A percentile compares a stretch with the other conserved stretches of the same genome.
Evolutionary conservation across 2,888 invertebrate species (phyloP).

Genomic region (Acleris literana): DNA sequence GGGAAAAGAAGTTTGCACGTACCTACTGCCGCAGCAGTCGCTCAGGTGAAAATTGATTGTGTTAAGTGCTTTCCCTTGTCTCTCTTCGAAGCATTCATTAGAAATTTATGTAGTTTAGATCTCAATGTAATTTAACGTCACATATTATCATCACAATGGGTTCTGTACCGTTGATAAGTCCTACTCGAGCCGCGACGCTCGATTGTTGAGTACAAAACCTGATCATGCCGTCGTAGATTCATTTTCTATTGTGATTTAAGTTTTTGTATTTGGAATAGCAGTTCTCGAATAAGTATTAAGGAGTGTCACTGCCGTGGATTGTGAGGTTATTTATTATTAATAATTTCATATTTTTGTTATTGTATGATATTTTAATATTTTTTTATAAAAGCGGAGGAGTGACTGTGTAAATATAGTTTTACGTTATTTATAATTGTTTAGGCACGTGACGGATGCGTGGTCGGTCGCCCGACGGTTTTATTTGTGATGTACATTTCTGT

Average conservation of each 20-base stretch:
- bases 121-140: conserved; percentile 31
- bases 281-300: conserved; percentile 47
- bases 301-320: conserved; percentile 63
- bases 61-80: conserved; percentile 25
- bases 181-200: no score
- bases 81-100: conserved; percentile 35
- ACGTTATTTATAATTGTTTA: conserved; percentile 64
- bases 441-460: conserved; percentile 53
- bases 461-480: conserved; percentile 39
- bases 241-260: conserved; percentile 34
- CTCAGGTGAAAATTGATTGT: conserved; percentile 7
- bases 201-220: conserved; percentile 31
- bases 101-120: conserved; percentile 34
- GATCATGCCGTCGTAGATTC: conserved; percentile 29
- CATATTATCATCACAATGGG: conserved; percentile 31
- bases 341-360: conserved; percentile 53
- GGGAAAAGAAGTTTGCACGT: conserved; percentile 19
- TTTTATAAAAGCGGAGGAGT: conserved; percentile 55
- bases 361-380: conserved; percentile 57
- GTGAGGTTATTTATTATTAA: conserved; percentile 52
- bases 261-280: conserved; percentile 39
- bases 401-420: conserved; percentile 76
- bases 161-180: conserved; percentile 12
- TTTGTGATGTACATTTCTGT: conserved; percentile 64
- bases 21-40: conserved; percentile 10